Evolutionary conservation across 2,797 vertebrate genomes (phyloP), one percentile per base, ranked within the genome.

Genomic region (Falco biarmicus): DNA sequence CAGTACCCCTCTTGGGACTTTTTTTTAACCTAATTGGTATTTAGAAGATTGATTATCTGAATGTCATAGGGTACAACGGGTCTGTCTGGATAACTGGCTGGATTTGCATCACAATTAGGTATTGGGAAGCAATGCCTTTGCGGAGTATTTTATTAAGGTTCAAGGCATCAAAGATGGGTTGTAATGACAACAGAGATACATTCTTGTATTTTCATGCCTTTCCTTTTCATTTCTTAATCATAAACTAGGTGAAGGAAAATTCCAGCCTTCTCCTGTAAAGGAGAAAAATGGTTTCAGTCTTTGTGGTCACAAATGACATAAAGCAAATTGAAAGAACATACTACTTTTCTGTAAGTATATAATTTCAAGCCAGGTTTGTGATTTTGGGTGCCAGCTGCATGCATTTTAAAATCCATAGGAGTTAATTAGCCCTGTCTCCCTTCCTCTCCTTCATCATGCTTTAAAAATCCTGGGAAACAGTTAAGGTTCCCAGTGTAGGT

Each of bases 21-120:
- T 64, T 88, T 84, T 34, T 8, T 93, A 92, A 89, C 48, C 26
- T 81, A 78, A 84, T 48, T 92, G 82, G 26, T 95, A 57, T 90
- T 93, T 92, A 90, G 71, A 89, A 95, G 84, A 95, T 87, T 87
- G 90, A 94, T 97, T 93, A 87, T 94, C 88, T 4, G 1, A 65
- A 90, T 90, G 86, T 92, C 92, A 84, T 56, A 69, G 70, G 70
- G 63, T 51, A 93, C 32, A 84, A 73, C 0, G 2, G 64, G 47
- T 91, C 77, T 84, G 73, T 74, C 88, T 79, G 84, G 13, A 60
- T 86, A 96, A 71, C 69, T 64, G 66, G 24, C 54, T 57, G 51
- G 93, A 96, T 95, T 89, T 92, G 77, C 90, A 96, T 94, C 60
- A 74, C 43, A 92, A 66, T 87, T 37, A 69, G 24, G 15, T 65